Evolutionary conservation across 2,888 invertebrate species (phyloP), one percentile per base, ranked within the genome.

Genomic region (Liposcelis brunnea): DNA sequence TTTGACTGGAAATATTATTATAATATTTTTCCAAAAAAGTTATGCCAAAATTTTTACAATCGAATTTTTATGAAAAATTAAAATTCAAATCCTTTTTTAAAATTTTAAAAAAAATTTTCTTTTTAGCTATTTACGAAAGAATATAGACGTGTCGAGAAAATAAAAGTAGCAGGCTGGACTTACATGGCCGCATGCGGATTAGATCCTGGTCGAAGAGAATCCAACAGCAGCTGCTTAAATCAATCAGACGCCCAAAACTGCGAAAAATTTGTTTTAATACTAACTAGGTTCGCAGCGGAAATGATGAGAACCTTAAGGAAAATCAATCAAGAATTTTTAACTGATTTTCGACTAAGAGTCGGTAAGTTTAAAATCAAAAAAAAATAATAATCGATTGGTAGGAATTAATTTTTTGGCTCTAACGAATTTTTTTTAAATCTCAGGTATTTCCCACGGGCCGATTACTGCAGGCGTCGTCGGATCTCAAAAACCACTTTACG

Each of bases 151-250:
- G 80, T 97, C 7, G 95, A 97, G 62, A 95, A 95, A 65, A 95
- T 95, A 31, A 95, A 95, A 68, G 82, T 95, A 46, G 90, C 93
- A 40, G 91, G 90, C 48, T 87, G 87, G 72, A 94, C 94, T 0
- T 95, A 94, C 56, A 94, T 95, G 94, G 94, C 93, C 2, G 94
- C 93, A 1, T 87, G 89, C 56, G 95, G 95, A 0, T 67, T 95
- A 42, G 81, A 83, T 54, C 77, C 83, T 1, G 77, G 73, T 26
- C 69, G 77, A 43, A 70, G 79, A 47, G 71, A 73, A 55, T 75
- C 77, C 2, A 63, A 56, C 52, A 56, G 53, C 37, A 55, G 54
- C 65, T 1, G 68, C 65, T 46, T 65, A 68, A 2, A 32, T 46
- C 11, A 51, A 59, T 1, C 53, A 51, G 35, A 14, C 37, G 11